Conservation (phyloP, 2,797 vertebrate genomes). For the Channallabes apus region DNA sequence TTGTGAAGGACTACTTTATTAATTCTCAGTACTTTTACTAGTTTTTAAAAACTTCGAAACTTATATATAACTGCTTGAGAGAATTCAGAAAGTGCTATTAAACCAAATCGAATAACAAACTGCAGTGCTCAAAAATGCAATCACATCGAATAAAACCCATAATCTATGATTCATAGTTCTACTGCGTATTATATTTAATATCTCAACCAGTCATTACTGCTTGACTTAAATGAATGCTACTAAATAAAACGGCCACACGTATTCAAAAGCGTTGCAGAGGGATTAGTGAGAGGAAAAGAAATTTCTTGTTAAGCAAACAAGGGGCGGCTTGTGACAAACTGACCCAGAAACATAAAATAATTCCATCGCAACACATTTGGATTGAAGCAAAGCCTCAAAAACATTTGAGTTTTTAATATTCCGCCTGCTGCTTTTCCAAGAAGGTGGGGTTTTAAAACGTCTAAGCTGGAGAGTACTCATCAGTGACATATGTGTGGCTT, state of each 20-base stretch:
- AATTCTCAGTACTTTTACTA: too few species aligned
- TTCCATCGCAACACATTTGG: slow-evolving; percentile 36
- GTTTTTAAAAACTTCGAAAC: too few species aligned
- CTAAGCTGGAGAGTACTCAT: background rate
- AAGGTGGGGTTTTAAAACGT: slow-evolving; percentile 22
- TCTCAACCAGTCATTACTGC: background rate
- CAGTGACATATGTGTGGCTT: slow-evolving; percentile 44
- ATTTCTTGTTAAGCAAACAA: slow-evolving; percentile 46
- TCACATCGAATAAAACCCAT: too few species aligned
- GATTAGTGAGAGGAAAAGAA: slow-evolving; percentile 32
- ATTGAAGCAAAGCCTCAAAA: slow-evolving; percentile 14
- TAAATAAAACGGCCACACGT: background rate
- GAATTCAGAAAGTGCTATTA: too few species aligned
- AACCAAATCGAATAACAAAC: too few species aligned
- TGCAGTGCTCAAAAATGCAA: too few species aligned
- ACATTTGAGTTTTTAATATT: slow-evolving; percentile 22
- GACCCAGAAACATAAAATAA: slow-evolving; percentile 60
- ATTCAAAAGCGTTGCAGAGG: slow-evolving; percentile 29
- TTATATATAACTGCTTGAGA: too few species aligned
- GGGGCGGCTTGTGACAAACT: slow-evolving; percentile 33
- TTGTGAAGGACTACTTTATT: too few species aligned
- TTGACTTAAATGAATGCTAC: slow-evolving; percentile 7
- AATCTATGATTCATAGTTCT: background rate
- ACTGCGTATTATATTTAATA: slow-evolving; percentile 13
- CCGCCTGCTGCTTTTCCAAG: background rate